Evolutionary conservation across 1,140 invertebrate genomes (phyloP).

Genomic region (Brachystomella parvula): DNA sequence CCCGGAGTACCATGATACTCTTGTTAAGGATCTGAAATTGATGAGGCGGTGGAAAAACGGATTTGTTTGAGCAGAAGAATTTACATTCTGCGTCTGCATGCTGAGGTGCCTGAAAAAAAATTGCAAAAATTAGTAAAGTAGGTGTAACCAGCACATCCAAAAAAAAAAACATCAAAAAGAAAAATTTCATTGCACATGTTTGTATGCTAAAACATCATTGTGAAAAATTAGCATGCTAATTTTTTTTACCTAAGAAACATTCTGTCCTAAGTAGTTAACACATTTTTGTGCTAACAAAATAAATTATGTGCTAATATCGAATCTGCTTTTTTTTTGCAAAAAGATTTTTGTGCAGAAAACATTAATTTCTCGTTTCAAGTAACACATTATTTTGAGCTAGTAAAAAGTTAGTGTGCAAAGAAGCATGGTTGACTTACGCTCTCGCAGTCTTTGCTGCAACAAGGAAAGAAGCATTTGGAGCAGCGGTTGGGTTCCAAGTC

Average conservation of each 20-base stretch:
- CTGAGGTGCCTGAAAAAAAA: not conserved
- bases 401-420: too few species aligned
- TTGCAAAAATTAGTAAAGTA: not conserved
- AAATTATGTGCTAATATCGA: not conserved
- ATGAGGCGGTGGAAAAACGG: not conserved
- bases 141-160: not conserved
- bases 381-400: too few species aligned
- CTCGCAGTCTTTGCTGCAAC: conserved; percentile 1
- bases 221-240: not conserved
- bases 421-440: not conserved
- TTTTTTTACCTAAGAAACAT: not conserved
- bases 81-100: not conserved
- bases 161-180: not conserved
- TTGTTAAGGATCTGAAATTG: not conserved
- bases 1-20: not conserved
- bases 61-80: not conserved
- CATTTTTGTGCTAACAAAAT: not conserved
- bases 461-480: conserved; percentile 3
- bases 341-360: not conserved
- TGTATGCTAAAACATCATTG: not conserved
- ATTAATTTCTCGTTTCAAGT: too few species aligned
- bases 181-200: not conserved
- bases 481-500: not conserved
- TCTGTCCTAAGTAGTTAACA: not conserved
- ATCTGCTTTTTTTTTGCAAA: not conserved